Conservation (phyloP, 2,113 vertebrate genomes). For the Mungos mungo region DNA sequence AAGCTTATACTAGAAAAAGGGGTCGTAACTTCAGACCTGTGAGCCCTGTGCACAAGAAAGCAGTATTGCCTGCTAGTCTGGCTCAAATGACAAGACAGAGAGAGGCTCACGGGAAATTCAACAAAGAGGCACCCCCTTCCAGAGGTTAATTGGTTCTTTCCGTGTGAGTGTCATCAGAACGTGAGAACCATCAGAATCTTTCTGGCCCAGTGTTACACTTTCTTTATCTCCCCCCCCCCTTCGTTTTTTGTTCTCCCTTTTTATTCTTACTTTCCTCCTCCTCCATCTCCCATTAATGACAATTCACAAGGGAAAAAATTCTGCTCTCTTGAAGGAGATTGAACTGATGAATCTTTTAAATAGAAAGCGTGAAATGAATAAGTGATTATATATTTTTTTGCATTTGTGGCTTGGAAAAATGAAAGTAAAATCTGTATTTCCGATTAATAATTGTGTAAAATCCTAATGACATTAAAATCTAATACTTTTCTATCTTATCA, state of each 20-base stretch:
- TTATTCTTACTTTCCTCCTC: neutral
- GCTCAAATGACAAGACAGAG: neutral
- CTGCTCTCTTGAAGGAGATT: neutral
- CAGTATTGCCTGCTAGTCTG: neutral
- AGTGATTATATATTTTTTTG: neutral
- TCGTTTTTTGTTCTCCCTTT: neutral
- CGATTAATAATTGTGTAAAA: neutral
- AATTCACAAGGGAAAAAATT: neutral
- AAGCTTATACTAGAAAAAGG: neutral
- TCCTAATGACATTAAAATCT: neutral
- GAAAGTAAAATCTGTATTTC: neutral
- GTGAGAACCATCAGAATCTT: neutral
- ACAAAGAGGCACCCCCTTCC: neutral
- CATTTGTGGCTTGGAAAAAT: neutral
- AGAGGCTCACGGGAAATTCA: neutral
- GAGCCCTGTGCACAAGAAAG: neutral
- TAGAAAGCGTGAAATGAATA: neutral
- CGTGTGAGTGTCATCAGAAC: neutral
- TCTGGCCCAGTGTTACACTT: neutral
- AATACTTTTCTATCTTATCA: neutral
- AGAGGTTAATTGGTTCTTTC: neutral
- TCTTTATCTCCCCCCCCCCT: neutral
- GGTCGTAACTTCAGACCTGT: neutral
- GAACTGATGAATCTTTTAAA: neutral
- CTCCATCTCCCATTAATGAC: neutral